Conservation (phyloP, 2,888 invertebrate genomes). For the Nineta flava region DNA sequence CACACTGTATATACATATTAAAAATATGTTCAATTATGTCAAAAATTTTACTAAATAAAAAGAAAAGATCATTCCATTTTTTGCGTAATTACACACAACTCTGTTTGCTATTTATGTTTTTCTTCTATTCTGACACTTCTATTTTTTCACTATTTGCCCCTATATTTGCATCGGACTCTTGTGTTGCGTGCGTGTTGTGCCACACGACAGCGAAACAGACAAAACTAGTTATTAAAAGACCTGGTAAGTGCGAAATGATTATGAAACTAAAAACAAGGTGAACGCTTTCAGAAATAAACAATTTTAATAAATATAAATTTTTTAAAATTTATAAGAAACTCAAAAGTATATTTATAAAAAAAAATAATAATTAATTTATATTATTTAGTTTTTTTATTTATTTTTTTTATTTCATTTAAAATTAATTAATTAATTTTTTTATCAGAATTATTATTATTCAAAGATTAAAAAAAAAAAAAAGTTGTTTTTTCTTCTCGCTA, state of each 20-base stretch:
- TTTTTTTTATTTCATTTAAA: constrained; percentile 8
- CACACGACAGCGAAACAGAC: constrained; percentile 30
- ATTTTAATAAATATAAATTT: neutral
- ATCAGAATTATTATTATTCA: neutral
- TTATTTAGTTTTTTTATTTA: constrained; percentile 11
- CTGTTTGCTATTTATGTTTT: constrained; percentile 21
- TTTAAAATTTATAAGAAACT: neutral
- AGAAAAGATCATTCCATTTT: too few relatives aligned
- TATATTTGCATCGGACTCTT: constrained; percentile 31
- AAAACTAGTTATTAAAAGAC: constrained; percentile 32
- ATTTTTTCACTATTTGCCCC: constrained; percentile 33
- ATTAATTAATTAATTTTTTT: too few relatives aligned
- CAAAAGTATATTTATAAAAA: neutral
- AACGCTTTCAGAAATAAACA: constrained; percentile 6
- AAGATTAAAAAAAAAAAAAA: constrained; percentile 1
- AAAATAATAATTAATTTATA: too few relatives aligned
- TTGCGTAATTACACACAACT: neutral
- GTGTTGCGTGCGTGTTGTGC: constrained; percentile 18
- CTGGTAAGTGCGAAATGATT: constrained; percentile 25
- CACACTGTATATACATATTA: too few relatives aligned
- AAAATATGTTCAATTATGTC: too few relatives aligned
- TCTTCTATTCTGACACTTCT: constrained; percentile 34
- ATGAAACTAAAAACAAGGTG: constrained; percentile 4
- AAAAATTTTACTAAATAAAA: too few relatives aligned
- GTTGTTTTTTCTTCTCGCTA: constrained; percentile 1